A percentile compares a stretch with the other conserved stretches of the same genome.
Conservation (phyloP, 2,113 vertebrate species). For the Oxyura jamaicensis region DNA sequence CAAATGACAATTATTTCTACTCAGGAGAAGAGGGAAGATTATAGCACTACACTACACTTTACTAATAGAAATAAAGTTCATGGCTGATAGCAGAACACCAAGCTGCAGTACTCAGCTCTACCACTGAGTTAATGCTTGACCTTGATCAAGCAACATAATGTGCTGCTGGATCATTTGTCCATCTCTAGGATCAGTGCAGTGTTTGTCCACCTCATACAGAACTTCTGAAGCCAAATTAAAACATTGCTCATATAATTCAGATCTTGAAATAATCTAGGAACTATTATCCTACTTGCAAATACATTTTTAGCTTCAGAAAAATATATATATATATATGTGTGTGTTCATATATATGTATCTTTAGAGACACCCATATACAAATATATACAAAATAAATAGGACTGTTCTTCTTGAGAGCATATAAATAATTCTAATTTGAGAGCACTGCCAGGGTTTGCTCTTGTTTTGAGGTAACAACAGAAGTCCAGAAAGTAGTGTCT, state of each 20-base stretch:
- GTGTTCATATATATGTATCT: no score
- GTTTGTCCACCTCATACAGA: not conserved
- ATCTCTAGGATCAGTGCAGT: not conserved
- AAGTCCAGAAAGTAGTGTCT: not conserved
- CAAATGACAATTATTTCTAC: conserved; percentile 13
- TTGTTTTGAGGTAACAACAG: not conserved
- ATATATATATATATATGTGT: no score
- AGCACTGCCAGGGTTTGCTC: not conserved
- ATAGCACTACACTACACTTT: not conserved
- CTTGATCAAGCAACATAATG: not conserved
- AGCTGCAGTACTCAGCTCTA: not conserved
- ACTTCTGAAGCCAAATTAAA: not conserved
- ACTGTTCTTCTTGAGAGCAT: not conserved
- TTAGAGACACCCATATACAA: not conserved
- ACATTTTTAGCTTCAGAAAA: not conserved
- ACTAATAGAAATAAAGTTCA: not conserved
- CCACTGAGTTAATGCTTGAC: not conserved
- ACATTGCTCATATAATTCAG: not conserved
- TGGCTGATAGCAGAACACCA: not conserved
- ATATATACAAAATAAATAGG: not conserved
- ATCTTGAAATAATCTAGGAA: not conserved
- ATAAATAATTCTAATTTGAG: not conserved
- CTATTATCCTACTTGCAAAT: not conserved
- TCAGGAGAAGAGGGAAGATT: not conserved
- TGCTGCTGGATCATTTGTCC: not conserved